A percentile compares a stretch with the other conserved stretches of the same genome.
Evolutionary conservation across 2,113 vertebrate species (phyloP).

Genomic region (Ancistrus triradiatus): DNA sequence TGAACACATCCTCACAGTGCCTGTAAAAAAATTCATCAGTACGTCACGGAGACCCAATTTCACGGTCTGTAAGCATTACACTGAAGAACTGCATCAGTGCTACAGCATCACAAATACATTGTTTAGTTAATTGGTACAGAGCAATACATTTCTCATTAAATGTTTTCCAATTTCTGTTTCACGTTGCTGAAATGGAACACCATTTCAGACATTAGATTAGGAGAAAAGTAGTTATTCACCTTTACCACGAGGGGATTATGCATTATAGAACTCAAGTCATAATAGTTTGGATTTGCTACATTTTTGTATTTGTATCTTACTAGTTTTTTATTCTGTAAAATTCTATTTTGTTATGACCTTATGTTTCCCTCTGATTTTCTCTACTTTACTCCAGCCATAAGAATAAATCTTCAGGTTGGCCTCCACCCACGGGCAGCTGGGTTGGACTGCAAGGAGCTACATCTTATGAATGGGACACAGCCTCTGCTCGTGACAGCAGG

Average conservation of each 20-base stretch:
- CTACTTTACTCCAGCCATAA: constrained; percentile 75
- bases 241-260: neutral
- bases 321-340: too few relatives aligned
- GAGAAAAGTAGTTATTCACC: neutral
- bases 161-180: neutral
- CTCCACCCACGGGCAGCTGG: constrained; percentile 87
- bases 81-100: constrained; percentile 13
- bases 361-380: neutral
- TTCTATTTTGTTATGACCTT: too few relatives aligned
- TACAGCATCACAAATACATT: constrained; percentile 20
- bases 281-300: too few relatives aligned
- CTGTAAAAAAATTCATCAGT: constrained; percentile 2
- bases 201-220: constrained; percentile 4
- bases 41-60: constrained; percentile 29
- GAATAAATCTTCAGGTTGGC: constrained; percentile 90
- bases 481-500: constrained; percentile 80
- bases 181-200: neutral
- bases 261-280: too few relatives aligned
- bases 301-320: too few relatives aligned
- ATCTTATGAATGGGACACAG: constrained; percentile 90
- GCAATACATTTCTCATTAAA: constrained; percentile 28
- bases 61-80: constrained; percentile 29
- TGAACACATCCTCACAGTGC: neutral
- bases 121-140: constrained; percentile 45
- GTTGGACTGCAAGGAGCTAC: constrained; percentile 79